Conservation (phyloP, 1,140 invertebrate genomes). For the Zaprionus taronus region DNA sequence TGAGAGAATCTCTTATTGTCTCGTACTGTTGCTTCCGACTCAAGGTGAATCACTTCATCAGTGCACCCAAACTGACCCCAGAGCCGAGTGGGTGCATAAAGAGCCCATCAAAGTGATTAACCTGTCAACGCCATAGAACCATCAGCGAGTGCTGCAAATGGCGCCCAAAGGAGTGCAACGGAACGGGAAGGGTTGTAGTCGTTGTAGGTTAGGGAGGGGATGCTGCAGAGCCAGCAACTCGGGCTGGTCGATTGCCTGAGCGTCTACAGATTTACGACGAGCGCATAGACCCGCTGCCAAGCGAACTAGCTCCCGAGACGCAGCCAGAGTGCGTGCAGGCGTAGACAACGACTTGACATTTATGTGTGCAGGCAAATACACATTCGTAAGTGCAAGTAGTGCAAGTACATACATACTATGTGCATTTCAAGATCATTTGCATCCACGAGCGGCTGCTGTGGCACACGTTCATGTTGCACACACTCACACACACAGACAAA, state of each 20-base stretch:
- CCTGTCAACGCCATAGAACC: constrained; percentile 71
- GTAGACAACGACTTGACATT: constrained; percentile 80
- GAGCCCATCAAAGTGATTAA: constrained; percentile 56
- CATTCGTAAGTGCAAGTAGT: constrained; percentile 57
- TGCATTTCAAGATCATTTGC: constrained; percentile 77
- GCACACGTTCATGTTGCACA: constrained; percentile 18
- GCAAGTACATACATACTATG: constrained; percentile 14
- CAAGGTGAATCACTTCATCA: constrained; percentile 46
- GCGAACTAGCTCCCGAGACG: background rate
- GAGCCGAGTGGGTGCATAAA: constrained; percentile 12
- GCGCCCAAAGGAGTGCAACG: constrained; percentile 36
- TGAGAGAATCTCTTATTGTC: background rate
- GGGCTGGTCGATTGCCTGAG: constrained; percentile 40
- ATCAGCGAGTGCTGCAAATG: constrained; percentile 63
- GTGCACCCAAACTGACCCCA: constrained; percentile 60
- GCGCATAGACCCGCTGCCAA: constrained; percentile 4
- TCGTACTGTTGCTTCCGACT: background rate
- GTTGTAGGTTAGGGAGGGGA: background rate
- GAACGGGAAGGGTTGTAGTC: constrained; percentile 48
- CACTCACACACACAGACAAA: constrained; percentile 26
- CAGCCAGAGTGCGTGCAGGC: constrained; percentile 61
- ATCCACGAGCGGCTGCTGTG: constrained; percentile 28
- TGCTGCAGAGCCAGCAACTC: background rate
- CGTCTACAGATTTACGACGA: constrained; percentile 74
- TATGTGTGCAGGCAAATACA: constrained; percentile 72